Base-by-base conservation (phyloP, 2,113 vertebrate species). In the Eulacestoma nigropectus region DNA sequence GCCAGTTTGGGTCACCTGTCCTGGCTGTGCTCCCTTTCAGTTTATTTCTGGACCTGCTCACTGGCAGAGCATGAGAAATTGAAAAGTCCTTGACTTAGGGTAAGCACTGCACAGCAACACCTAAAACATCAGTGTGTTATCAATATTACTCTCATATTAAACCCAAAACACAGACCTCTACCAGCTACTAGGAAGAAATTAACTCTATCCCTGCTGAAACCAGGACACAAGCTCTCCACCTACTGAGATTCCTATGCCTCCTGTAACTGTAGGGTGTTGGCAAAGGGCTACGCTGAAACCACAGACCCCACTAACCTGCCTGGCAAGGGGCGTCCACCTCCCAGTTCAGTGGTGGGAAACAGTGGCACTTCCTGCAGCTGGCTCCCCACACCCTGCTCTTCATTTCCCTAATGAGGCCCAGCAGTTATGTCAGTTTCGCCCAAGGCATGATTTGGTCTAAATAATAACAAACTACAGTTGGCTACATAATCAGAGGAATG, bases 231-330 rank as follows among this genome's bases (percentile, higher is more conserved):
- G 16, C 56, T 90, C 84, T 97, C 88, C 93, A 90, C 75, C 95
- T 80, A 83, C 85, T 20, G 26, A 84, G 95, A 89, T 95, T 96
- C 59, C 91, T 78, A 73, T 21, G 49, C 53, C 32, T 78, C 75
- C 72, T 16, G 10, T 70, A 83, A 44, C 49, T 79, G 63, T 92
- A 97, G 92, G 95, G 91, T 89, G 84, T 89, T 96, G 96, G 83
- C 93, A 83, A 92, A 77, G 89, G 33, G 73, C 30, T 59, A 74
- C 85, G 95, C 32, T 93, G 92, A 94, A 97, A 60, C 50, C 74
- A 25, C 69, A 64, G 96, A 92, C 87, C 90, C 93, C 88, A 95
- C 94, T 55, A 97, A 97, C 74, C 73, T 62, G 93, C 96, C 97
- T 93, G 84, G 79, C 70, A 41, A 97, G 96, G 59, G 27, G 55